These are phyloP conservation scores for Spisula subtruncata DNA, from an alignment of 2,888 invertebrate species.

Conservation along the genomic window DNA sequence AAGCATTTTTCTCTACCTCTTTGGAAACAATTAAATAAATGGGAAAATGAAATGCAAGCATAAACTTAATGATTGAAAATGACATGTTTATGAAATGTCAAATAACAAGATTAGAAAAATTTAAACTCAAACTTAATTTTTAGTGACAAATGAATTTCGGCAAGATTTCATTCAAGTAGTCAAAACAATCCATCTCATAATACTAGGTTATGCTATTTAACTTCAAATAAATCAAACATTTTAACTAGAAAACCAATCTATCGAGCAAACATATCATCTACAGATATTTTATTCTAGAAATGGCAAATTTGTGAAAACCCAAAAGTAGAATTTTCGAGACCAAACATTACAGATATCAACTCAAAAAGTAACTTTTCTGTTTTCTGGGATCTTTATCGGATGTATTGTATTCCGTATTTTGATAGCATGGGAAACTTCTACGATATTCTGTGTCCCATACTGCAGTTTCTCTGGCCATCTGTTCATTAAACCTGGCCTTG, in stretches of 20 bases:
- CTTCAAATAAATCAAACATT: neutral
- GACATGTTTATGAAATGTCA: too few relatives aligned
- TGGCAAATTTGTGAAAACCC: neutral
- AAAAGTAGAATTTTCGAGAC: neutral
- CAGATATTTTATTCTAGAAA: neutral
- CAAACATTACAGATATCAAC: conserved; percentile 19
- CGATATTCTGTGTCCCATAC: conserved; percentile 78
- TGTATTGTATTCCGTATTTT: conserved; percentile 69
- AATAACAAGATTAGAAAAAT: too few relatives aligned
- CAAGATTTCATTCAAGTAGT: too few relatives aligned
- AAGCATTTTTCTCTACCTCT: too few relatives aligned
- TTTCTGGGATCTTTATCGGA: conserved; percentile 66
- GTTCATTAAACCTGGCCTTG: conserved; percentile 71
- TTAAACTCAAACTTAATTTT: too few relatives aligned
- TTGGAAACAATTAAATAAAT: too few relatives aligned
- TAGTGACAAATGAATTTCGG: too few relatives aligned
- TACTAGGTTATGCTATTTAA: too few relatives aligned
- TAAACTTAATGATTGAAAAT: too few relatives aligned
- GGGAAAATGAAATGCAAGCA: too few relatives aligned
- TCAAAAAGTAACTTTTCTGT: conserved; percentile 65
- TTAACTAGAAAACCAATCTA: neutral
- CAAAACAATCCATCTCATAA: too few relatives aligned
- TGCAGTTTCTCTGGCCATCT: conserved; percentile 72
- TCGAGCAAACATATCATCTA: neutral
- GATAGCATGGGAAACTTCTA: conserved; percentile 73